These are phyloP conservation scores for Hapalemur alaotrensis DNA, from an alignment of 2,797 vertebrate genomes.

Conservation along the genomic window DNA sequence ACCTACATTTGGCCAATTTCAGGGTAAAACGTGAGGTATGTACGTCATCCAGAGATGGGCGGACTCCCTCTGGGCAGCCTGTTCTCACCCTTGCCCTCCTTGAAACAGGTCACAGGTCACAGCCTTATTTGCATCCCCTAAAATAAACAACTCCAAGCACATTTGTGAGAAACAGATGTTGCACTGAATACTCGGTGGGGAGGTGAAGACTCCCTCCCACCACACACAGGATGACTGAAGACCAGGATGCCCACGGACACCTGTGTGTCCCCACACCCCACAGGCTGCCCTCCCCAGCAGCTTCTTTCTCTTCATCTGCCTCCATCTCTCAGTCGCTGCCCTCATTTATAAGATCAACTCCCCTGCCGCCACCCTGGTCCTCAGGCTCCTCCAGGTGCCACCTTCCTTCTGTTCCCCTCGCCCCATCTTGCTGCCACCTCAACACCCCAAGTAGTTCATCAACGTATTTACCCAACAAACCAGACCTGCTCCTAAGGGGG, in stretches of 20 bases:
- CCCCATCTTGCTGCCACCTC: neutral
- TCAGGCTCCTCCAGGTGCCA: neutral
- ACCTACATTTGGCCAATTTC: neutral
- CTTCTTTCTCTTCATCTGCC: neutral
- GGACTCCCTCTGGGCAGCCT: neutral
- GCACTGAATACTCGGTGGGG: neutral
- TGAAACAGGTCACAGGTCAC: neutral
- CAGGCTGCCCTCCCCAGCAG: neutral
- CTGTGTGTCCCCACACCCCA: neutral
- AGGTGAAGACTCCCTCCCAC: neutral
- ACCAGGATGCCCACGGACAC: accelerated
- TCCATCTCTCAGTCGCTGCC: neutral
- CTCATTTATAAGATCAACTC: neutral
- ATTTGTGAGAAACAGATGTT: neutral
- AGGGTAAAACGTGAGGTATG: neutral
- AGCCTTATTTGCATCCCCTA: neutral
- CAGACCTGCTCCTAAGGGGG: neutral
- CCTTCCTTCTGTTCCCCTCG: neutral
- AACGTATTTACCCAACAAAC: neutral
- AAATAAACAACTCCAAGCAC: neutral
- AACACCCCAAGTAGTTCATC: neutral
- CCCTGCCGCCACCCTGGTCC: neutral
- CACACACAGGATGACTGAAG: neutral
- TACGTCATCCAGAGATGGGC: neutral
- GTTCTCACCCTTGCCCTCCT: neutral